These are phyloP conservation scores for Archaeoteleia sp. DNA, from an alignment of 2,888 invertebrate genomes.

Conservation along the genomic window DNA sequence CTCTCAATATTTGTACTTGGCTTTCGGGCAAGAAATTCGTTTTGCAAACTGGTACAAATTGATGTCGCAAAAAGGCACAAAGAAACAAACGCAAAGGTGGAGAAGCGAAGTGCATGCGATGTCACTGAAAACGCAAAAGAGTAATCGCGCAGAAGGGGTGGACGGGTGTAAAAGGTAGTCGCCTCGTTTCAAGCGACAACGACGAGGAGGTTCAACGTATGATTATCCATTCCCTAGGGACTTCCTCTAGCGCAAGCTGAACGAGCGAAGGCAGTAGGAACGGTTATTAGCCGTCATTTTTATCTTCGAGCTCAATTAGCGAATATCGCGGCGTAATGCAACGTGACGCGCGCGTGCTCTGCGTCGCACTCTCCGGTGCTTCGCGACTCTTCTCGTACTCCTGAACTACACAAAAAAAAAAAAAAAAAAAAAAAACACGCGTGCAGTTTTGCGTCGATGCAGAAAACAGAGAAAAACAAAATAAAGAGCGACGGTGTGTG, in stretches of 20 bases:
- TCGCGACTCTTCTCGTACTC: constrained; percentile 24
- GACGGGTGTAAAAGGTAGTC: constrained; percentile 1
- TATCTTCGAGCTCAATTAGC: constrained; percentile 75
- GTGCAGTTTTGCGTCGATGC: constrained; percentile 11
- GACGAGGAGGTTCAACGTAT: constrained; percentile 64
- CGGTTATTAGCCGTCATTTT: constrained; percentile 73
- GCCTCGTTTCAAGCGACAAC: constrained; percentile 51
- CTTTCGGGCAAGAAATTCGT: too few species aligned
- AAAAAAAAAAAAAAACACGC: constrained; percentile 4
- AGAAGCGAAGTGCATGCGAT: constrained; percentile 24
- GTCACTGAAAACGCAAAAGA: constrained; percentile 26
- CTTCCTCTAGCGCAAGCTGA: constrained; percentile 37
- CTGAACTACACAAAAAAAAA: not conserved
- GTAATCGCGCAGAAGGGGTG: too few species aligned
- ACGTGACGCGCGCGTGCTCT: constrained; percentile 69
- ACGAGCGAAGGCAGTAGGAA: constrained; percentile 51
- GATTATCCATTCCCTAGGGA: constrained; percentile 69
- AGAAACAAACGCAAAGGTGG: constrained; percentile 3
- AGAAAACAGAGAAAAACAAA: constrained; percentile 21
- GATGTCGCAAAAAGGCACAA: constrained; percentile 35
- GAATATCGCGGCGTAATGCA: constrained; percentile 74
- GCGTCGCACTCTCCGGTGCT: constrained; percentile 28
- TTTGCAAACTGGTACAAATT: constrained; percentile 48
- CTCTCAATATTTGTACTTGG: too few species aligned
- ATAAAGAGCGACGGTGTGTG: not conserved